Percentiles rank a stretch among this genome's conserved stretches.
Conservation (phyloP, 2,888 invertebrate genomes). For the Callyntrura guangdongensis region DNA sequence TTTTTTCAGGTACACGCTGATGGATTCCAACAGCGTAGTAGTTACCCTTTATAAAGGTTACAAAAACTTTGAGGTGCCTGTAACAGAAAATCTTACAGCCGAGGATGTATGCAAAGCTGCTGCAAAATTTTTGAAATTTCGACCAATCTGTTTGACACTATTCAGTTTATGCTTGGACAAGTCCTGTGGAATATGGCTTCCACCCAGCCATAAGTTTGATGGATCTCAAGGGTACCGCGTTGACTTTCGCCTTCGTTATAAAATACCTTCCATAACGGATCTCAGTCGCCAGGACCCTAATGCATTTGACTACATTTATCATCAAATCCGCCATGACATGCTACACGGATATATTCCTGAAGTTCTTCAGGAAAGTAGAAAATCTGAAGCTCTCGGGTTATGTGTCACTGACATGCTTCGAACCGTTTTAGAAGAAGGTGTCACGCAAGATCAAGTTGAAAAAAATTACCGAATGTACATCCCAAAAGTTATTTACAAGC, state of each 20-base stretch:
- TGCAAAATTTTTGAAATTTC: constrained; percentile 91
- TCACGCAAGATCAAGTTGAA: constrained; percentile 90
- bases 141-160: constrained; percentile 91
- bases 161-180: constrained; percentile 91
- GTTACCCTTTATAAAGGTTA: constrained; percentile 83
- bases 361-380: constrained; percentile 92
- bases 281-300: constrained; percentile 90
- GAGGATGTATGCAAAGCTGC: constrained; percentile 90
- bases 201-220: constrained; percentile 88
- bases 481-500: constrained; percentile 91
- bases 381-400: constrained; percentile 92
- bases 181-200: constrained; percentile 88
- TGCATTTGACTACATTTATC: constrained; percentile 94
- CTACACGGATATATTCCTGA: constrained; percentile 92
- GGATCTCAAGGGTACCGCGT: constrained; percentile 87
- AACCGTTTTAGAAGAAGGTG: constrained; percentile 91
- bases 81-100: constrained; percentile 86
- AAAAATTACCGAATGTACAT: constrained; percentile 94
- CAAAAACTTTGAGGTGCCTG: constrained; percentile 82
- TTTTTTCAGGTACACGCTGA: constrained; percentile 72
- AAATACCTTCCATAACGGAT: constrained; percentile 89
- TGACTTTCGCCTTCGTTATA: constrained; percentile 93
- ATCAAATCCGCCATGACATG: constrained; percentile 94
- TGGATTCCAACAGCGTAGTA: constrained; percentile 81
- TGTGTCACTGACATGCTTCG: constrained; percentile 96